Conservation (phyloP, 1,140 invertebrate genomes). For the Gonatopus flavifemur region DNA sequence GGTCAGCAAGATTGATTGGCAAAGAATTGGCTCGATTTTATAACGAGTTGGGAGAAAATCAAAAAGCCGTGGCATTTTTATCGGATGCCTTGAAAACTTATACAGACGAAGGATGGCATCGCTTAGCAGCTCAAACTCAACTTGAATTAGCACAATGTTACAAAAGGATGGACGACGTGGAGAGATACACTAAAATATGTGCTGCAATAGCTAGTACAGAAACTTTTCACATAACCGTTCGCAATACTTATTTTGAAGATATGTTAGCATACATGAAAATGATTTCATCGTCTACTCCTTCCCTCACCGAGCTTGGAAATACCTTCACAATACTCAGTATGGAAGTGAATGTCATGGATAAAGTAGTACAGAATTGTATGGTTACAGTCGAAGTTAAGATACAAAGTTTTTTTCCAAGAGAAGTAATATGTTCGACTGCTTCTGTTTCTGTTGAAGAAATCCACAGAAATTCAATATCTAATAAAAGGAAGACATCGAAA, state of each 20-base stretch:
- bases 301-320: conserved; percentile 46
- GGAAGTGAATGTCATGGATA: conserved; percentile 56
- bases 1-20: conserved; percentile 85
- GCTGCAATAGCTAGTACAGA: conserved; percentile 74
- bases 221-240: conserved; percentile 71
- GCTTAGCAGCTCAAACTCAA: conserved; percentile 78
- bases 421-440: conserved; percentile 59
- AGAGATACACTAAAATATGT: conserved; percentile 74
- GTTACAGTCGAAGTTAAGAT: conserved; percentile 63
- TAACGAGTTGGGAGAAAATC: conserved; percentile 79
- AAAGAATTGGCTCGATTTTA: conserved; percentile 89
- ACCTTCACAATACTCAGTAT: conserved; percentile 57
- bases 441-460: conserved; percentile 59
- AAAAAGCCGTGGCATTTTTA: conserved; percentile 87
- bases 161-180: conserved; percentile 72
- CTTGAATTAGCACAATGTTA: conserved; percentile 86
- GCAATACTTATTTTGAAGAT: conserved; percentile 76
- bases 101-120: conserved; percentile 82
- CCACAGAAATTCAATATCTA: conserved; percentile 30
- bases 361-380: conserved; percentile 62
- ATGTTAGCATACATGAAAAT: conserved; percentile 70
- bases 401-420: conserved; percentile 63
- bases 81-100: conserved; percentile 84
- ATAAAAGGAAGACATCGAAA: conserved; percentile 38
- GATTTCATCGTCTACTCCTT: conserved; percentile 52